Base-by-base conservation (phyloP, 2,113 vertebrate species). In the Toxotes jaculatrix region DNA sequence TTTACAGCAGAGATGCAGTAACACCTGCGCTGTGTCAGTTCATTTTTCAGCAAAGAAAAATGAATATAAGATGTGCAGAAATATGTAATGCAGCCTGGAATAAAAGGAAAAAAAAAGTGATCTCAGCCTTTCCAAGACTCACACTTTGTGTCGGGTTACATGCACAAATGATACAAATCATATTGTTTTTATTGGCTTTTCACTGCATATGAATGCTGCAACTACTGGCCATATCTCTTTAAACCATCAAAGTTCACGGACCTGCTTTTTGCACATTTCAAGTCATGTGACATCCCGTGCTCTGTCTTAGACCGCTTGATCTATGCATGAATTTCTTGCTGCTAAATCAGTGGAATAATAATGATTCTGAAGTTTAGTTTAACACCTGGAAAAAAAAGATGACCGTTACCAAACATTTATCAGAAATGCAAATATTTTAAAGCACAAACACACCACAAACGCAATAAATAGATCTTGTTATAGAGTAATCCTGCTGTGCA, bases 401-500 rank as follows among this genome's bases (percentile, higher is more conserved):
- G 32, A 2, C 13, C 1, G 4, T 27, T 23, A n/a, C 5, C 45
- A 49, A 17, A 19, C 19, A n/a, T 77, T 66, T 73, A 83, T 82
- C 55, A 45, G 11, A 86, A 63, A 76, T 60, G 14, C 21, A 84
- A 76, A 73, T n/a, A 74, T 47, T 38, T 43, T 14, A 63, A 56
- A 66, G 34, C 27, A 71, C 42, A 80, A 74, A 73, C 4, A 77
- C 2, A 60, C 49, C 36, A 49, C 42, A 76, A 65, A 74, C 17
- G 56, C 45, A 84, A 91, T 89, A 91, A 91, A 91, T 88, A 68
- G n/a, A 66, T 73, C 47, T 59, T 11, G 53, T 13, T 55, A 45
- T 1, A 42, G 31, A 77, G 5, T 7, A 57, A 47, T 64, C 45
- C 45, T 65, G 59, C 42, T 31, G 57, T 21, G 27, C 49, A 42